Evolutionary conservation across 2,888 invertebrate species (phyloP).

Genomic region (Agriotes lineatus): DNA sequence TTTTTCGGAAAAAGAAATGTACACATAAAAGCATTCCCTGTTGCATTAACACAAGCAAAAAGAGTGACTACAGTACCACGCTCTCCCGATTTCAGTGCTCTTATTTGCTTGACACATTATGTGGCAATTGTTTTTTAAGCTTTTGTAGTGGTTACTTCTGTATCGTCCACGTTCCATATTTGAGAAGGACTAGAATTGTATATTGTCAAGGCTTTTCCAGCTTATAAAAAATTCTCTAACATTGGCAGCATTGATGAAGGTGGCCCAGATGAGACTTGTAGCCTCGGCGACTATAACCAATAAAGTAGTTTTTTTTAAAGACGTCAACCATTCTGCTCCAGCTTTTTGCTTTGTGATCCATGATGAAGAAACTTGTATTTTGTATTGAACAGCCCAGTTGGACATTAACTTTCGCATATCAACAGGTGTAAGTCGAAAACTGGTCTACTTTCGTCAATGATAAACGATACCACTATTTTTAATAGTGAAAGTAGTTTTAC

Average conservation of each 20-base stretch:
- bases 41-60: too few species aligned
- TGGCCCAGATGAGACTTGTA: background rate
- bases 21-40: background rate
- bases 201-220: too few species aligned
- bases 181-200: background rate
- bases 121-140: background rate
- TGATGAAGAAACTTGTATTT: background rate
- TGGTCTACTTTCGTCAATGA: too few species aligned
- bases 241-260: background rate
- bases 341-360: background rate
- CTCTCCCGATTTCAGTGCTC: too few species aligned
- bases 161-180: background rate
- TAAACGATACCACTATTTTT: too few species aligned
- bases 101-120: background rate
- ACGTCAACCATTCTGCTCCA: too few species aligned
- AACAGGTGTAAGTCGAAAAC: too few species aligned
- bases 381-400: background rate
- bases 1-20: background rate
- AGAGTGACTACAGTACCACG: too few species aligned
- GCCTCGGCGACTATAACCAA: background rate
- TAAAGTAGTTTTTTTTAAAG: too few species aligned
- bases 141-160: background rate
- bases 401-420: background rate
- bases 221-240: background rate
- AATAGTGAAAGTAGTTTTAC: too few species aligned